These are phyloP conservation scores for Poliocrania exsul DNA, from an alignment of 2,797 vertebrate species.

Conservation along the genomic window DNA sequence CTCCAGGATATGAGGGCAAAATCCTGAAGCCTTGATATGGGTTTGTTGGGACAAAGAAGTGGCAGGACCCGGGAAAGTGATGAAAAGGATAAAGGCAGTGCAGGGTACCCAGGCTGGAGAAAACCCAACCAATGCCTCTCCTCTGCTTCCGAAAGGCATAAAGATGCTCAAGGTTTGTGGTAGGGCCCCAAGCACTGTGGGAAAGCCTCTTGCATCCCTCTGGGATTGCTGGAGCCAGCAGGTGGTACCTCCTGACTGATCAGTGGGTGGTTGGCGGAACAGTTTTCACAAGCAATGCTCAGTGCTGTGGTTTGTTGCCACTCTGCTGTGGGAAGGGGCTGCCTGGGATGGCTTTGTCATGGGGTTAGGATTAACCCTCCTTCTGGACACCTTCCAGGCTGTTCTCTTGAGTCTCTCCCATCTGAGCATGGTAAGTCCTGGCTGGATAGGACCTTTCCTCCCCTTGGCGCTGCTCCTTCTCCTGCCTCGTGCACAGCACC, in stretches of 20 bases:
- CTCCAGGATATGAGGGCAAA: background rate
- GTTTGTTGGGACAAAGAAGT: background rate
- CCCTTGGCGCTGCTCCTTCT: background rate
- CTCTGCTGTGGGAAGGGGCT: background rate
- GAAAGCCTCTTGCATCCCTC: background rate
- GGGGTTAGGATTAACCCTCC: background rate
- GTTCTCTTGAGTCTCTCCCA: background rate
- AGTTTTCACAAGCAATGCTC: background rate
- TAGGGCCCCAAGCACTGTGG: fast-evolving
- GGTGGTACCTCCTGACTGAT: background rate
- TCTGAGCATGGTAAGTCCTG: fast-evolving
- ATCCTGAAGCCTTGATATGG: background rate
- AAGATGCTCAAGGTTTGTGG: background rate
- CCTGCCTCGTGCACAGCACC: fast-evolving
- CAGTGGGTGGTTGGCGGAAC: too few relatives aligned
- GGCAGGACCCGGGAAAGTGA: fast-evolving
- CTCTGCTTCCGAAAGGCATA: background rate
- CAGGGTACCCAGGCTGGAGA: background rate
- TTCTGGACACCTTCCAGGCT: background rate
- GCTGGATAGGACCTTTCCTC: background rate
- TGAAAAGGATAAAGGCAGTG: background rate
- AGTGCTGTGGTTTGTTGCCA: fast-evolving
- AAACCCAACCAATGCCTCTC: background rate
- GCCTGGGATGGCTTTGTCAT: background rate
- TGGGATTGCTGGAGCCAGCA: background rate